A percentile compares a stretch with the other conserved stretches of the same genome.
These are phyloP conservation scores for Esox lucius DNA, from an alignment of 2,797 vertebrate species.

Conservation along the genomic window DNA sequence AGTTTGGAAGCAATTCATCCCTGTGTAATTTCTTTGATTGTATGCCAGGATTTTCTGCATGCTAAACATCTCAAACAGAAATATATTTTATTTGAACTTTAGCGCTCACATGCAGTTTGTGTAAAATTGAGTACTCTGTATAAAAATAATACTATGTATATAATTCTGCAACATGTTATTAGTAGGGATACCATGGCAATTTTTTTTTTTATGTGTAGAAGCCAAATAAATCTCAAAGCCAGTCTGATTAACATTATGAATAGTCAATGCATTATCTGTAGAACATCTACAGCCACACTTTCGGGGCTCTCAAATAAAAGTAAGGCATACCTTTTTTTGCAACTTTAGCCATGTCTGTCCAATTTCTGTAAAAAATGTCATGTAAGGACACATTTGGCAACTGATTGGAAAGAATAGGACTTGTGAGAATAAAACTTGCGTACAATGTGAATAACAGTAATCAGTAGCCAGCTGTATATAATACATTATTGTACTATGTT, in stretches of 20 bases:
- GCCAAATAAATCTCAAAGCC: background rate
- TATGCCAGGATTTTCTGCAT: no score
- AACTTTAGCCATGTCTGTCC: background rate
- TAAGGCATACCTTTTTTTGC: background rate
- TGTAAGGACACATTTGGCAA: conserved; percentile 2
- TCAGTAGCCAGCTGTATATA: conserved; percentile 34
- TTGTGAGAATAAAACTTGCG: conserved; percentile 45
- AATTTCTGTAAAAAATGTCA: background rate
- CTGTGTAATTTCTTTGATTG: no score
- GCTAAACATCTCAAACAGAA: no score
- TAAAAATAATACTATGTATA: no score
- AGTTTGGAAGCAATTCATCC: no score
- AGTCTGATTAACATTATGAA: background rate
- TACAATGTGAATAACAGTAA: conserved; percentile 47
- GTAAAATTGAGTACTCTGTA: no score
- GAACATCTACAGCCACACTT: no score
- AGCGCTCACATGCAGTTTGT: no score
- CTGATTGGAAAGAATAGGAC: conserved; percentile 15
- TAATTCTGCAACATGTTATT: background rate
- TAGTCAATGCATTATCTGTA: no score
- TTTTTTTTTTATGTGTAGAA: background rate
- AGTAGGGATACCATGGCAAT: background rate
- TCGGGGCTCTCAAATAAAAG: no score
- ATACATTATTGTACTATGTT: conserved; percentile 43
- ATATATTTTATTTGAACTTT: no score